Base-by-base conservation (phyloP, 2,888 invertebrate species). In the Cremastinae sp. region DNA sequence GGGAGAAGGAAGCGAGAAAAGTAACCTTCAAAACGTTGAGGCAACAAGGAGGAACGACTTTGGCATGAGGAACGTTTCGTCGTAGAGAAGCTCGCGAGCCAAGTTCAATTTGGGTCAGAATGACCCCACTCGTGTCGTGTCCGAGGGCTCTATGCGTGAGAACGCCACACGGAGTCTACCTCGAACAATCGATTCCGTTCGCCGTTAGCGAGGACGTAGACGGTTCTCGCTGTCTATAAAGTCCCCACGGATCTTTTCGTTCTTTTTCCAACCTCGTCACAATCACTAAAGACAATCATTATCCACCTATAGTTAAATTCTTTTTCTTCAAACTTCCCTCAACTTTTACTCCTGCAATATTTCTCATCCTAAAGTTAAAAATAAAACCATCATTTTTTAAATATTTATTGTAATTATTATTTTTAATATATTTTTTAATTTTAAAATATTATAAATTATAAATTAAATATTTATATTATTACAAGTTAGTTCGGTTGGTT, bases 41-140 rank as follows among this genome's bases (percentile, higher is more conserved):
- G 45, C 53, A 51, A 55, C 39, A 47, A 14, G 18, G 47, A 49
- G 51, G 49, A 45, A 45, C 49, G 68, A 73, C 65, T 77, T 73
- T 77, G 76, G 76, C 73, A 77, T 55, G 73, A 73, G 76, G 53
- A 61, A 65, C 14, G 28, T 12, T 68, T 51, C 14, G 9, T 35
- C 18, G 65, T 75, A 51, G 59, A 2, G 28, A 28, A 5, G 43
- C 49, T 51, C 59, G 51, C 61, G 76, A 70, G 75, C 78, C 78
- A 75, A 78, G 70, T 70, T 73, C 75, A 78, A 78, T 75, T 72
- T 73, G 78, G 76, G 75, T 78, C 78, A 76, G 72, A 75, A 74
- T 73, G 73, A 78, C 76, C 78, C 76, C 78, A 76, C 64, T 66
- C 61, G 59, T 61, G 71, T 37, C 35, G 56, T 28, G 55, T 58